Percentiles rank a stretch among this genome's conserved stretches.
Evolutionary conservation across 2,888 invertebrate genomes (phyloP).

Genomic region (Lumbricus terrestris): DNA sequence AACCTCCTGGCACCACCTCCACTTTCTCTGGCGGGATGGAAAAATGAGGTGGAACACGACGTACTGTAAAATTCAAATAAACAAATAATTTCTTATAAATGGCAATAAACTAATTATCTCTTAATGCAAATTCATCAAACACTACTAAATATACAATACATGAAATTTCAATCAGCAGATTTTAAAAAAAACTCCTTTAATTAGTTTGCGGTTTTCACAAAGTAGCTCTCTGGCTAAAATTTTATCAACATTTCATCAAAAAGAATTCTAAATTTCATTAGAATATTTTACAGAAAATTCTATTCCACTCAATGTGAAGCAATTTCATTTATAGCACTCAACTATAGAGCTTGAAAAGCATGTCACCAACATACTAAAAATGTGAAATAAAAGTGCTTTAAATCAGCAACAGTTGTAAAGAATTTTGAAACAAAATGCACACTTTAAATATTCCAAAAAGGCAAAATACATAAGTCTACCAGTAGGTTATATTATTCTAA

Average conservation of each 20-base stretch:
- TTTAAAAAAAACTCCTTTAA: not conserved
- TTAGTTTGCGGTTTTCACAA: not conserved
- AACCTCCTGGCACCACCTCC: constrained; percentile 89
- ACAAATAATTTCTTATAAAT: not conserved
- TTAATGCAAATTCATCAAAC: not conserved
- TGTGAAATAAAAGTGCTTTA: too few relatives aligned
- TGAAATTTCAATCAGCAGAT: not conserved
- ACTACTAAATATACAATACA: not conserved
- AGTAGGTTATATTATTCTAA: too few relatives aligned
- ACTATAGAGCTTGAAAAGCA: not conserved
- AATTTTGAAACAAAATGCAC: too few relatives aligned
- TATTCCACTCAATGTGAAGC: not conserved
- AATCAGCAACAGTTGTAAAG: too few relatives aligned
- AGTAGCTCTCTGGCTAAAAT: not conserved
- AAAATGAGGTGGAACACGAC: constrained; percentile 92
- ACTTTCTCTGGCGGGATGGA: constrained; percentile 86
- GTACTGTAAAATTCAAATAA: constrained; percentile 67
- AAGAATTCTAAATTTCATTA: not conserved
- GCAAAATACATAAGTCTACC: too few relatives aligned
- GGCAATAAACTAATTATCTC: not conserved
- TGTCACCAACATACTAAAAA: not conserved
- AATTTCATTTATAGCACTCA: not conserved
- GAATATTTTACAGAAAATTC: not conserved
- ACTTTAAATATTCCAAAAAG: too few relatives aligned
- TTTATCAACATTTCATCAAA: not conserved